These are phyloP conservation scores for Eupeodes luniger DNA, from an alignment of 2,888 invertebrate species.

Conservation along the genomic window DNA sequence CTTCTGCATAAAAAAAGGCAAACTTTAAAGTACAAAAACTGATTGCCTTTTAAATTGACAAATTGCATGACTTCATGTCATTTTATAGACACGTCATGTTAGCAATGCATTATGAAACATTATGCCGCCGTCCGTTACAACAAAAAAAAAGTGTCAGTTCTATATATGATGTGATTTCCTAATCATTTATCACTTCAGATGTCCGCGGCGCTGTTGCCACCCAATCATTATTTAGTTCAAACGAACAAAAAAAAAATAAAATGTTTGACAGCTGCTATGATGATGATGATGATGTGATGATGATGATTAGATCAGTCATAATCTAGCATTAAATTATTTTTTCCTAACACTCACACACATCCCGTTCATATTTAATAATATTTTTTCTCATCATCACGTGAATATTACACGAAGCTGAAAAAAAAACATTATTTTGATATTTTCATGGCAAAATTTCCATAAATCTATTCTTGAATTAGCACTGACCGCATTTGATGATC, in stretches of 20 bases:
- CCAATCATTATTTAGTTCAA: not conserved
- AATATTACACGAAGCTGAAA: not conserved
- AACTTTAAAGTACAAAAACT: constrained; percentile 8
- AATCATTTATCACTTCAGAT: constrained; percentile 33
- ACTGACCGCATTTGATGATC: constrained; percentile 55
- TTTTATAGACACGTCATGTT: not conserved
- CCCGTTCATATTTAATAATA: not conserved
- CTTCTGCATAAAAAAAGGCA: too few species aligned
- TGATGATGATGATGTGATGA: constrained; percentile 28
- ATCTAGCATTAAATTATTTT: constrained; percentile 53
- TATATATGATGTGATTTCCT: constrained; percentile 15
- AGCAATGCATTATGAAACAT: not conserved
- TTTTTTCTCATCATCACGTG: not conserved
- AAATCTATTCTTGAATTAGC: constrained; percentile 27
- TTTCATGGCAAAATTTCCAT: constrained; percentile 36
- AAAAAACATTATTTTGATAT: constrained; percentile 13
- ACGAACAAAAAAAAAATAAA: not conserved
- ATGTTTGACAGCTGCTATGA: constrained; percentile 1
- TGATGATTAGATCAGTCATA: constrained; percentile 57
- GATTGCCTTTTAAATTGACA: constrained; percentile 29
- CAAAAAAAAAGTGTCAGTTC: constrained; percentile 14
- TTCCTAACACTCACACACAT: constrained; percentile 10
- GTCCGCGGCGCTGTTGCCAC: not conserved
- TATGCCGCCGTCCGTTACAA: not conserved
- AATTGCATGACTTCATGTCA: constrained; percentile 22